These are phyloP conservation scores for Arctocebus calabarensis DNA, from an alignment of 2,797 vertebrate species.

Conservation along the genomic window DNA sequence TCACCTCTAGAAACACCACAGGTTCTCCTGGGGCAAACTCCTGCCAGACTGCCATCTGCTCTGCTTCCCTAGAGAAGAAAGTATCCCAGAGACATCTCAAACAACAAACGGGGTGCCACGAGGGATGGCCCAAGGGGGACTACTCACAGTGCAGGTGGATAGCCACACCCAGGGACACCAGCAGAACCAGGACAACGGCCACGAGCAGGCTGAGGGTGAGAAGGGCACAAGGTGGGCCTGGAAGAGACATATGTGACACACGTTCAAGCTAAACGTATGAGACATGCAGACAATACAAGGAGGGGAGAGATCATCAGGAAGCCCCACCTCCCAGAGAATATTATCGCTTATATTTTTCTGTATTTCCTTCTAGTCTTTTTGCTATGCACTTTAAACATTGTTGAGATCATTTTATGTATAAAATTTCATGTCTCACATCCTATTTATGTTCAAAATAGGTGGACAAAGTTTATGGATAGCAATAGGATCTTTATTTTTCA, in stretches of 20 bases:
- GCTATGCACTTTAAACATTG: not conserved
- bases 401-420: not conserved
- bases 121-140: fast-evolving
- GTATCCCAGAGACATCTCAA: not conserved
- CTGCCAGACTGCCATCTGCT: not conserved
- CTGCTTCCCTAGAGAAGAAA: not conserved
- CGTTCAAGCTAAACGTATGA: not conserved
- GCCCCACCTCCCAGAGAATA: not conserved
- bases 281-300: not conserved
- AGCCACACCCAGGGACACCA: constrained; percentile 62
- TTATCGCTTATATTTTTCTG: not conserved
- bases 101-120: not conserved
- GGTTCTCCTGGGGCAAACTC: not conserved
- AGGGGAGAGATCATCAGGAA: not conserved
- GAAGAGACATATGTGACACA: not conserved
- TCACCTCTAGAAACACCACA: fast-evolving
- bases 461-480: not conserved
- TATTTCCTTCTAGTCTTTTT: not conserved
- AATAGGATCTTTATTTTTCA: not conserved
- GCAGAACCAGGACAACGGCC: constrained; percentile 29
- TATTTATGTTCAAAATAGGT: constrained; percentile 4
- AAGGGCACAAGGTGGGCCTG: constrained; percentile 46
- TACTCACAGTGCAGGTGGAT: constrained; percentile 73
- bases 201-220: constrained; percentile 63
- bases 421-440: not conserved